Conservation (phyloP, 2,113 vertebrate genomes). For the Indri indri region DNA sequence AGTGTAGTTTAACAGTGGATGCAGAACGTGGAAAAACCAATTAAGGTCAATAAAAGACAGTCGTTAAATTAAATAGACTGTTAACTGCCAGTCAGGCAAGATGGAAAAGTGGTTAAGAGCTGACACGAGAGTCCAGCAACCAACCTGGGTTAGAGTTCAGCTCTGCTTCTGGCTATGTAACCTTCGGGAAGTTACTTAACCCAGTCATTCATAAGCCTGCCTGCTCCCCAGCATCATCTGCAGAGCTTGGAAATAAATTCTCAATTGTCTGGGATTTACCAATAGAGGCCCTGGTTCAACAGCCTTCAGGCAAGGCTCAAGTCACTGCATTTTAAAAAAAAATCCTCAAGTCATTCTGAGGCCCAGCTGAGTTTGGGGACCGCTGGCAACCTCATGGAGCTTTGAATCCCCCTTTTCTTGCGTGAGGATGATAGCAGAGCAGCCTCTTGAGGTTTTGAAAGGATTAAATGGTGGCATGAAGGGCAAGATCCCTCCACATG, state of each 20-base stretch:
- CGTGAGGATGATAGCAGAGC: neutral
- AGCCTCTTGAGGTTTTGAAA: neutral
- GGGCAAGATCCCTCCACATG: neutral
- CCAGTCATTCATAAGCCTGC: neutral
- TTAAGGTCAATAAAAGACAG: neutral
- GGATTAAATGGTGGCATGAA: neutral
- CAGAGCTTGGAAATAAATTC: neutral
- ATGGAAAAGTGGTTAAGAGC: neutral
- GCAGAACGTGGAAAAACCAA: neutral
- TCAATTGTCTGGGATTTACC: neutral
- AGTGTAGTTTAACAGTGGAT: neutral
- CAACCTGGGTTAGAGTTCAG: neutral
- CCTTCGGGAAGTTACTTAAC: neutral
- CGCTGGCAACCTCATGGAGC: neutral
- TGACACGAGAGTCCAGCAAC: neutral
- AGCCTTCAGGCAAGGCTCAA: neutral
- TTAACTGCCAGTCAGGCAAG: neutral
- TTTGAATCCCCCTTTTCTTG: neutral
- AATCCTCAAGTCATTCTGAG: neutral
- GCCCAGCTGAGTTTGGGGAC: neutral
- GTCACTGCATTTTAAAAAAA: neutral
- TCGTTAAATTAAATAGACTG: conserved; percentile 1
- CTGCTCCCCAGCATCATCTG: neutral
- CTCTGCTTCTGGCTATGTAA: neutral
- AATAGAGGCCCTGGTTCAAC: neutral